Conservation (phyloP, 1,140 invertebrate genomes). For the Hyles euphorbiae region DNA sequence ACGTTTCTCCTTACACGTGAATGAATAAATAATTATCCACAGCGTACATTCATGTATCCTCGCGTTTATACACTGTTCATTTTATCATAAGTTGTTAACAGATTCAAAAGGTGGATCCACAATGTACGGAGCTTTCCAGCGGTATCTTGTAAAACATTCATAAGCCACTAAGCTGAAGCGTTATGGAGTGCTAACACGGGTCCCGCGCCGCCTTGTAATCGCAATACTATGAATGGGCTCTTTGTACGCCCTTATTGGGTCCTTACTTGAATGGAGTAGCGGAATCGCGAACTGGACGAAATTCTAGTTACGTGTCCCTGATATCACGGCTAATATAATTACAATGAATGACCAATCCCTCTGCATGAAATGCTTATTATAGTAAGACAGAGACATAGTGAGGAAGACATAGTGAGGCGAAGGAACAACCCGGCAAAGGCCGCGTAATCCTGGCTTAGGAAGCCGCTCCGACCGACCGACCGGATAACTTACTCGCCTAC, state of each 20-base stretch:
- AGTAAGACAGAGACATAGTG: too few species aligned
- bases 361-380: too few species aligned
- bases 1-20: too few species aligned
- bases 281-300: constrained; percentile 3
- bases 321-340: background rate
- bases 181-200: constrained; percentile 12
- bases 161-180: constrained; percentile 12
- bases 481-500: constrained; percentile 21
- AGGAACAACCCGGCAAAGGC: constrained; percentile 21
- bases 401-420: constrained; percentile 15
- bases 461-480: constrained; percentile 20
- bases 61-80: too few species aligned
- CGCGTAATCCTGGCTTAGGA: constrained; percentile 34
- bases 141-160: constrained; percentile 20
- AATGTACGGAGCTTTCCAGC: too few species aligned
- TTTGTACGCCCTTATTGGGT: constrained; percentile 33
- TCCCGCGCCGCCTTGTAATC: constrained; percentile 19
- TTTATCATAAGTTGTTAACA: background rate
- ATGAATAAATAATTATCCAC: too few species aligned
- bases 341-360: background rate
- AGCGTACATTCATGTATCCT: too few species aligned
- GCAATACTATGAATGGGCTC: constrained; percentile 29
- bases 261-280: constrained; percentile 26
- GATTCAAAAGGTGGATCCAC: background rate
- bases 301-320: constrained; percentile 14